Evolutionary conservation across 2,888 invertebrate genomes (phyloP).

Genomic region (Choristoneura rosaceana): DNA sequence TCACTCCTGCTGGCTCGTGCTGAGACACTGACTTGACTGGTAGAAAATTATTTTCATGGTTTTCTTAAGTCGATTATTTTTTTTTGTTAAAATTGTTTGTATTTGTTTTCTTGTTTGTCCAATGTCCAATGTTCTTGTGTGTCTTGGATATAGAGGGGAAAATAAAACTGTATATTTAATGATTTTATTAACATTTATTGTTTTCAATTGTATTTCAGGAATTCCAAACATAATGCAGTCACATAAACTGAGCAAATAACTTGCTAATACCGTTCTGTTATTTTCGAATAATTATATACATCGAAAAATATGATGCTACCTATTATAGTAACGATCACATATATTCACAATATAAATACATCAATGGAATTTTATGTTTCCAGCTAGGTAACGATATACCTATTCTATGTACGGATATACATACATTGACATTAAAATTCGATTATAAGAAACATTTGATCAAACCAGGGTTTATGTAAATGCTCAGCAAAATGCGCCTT

Average conservation of each 20-base stretch:
- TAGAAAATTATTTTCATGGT: too few relatives aligned
- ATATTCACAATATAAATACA: conserved; percentile 66
- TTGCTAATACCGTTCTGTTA: conserved; percentile 61
- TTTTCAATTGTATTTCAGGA: conserved; percentile 74
- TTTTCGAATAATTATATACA: conserved; percentile 61
- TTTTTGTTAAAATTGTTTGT: too few relatives aligned
- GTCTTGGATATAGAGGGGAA: neutral
- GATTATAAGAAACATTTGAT: conserved; percentile 42
- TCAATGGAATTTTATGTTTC: conserved; percentile 65
- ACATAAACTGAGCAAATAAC: conserved; percentile 78
- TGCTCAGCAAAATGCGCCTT: conserved; percentile 71
- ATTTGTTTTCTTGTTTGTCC: too few relatives aligned
- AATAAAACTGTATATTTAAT: conserved; percentile 54
- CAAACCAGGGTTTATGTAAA: conserved; percentile 54
- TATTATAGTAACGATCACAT: conserved; percentile 62
- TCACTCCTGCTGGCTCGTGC: too few relatives aligned
- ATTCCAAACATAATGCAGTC: conserved; percentile 71
- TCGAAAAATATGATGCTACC: conserved; percentile 74
- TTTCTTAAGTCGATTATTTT: too few relatives aligned
- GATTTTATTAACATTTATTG: conserved; percentile 86
- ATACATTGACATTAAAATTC: conserved; percentile 38
- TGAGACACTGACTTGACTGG: too few relatives aligned
- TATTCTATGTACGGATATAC: conserved; percentile 43
- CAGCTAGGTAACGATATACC: conserved; percentile 40
- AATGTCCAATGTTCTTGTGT: too few relatives aligned